phyloP scores from a whole-genome alignment of 2,113 vertebrate genomes.

The Carassius carassius region DNA sequence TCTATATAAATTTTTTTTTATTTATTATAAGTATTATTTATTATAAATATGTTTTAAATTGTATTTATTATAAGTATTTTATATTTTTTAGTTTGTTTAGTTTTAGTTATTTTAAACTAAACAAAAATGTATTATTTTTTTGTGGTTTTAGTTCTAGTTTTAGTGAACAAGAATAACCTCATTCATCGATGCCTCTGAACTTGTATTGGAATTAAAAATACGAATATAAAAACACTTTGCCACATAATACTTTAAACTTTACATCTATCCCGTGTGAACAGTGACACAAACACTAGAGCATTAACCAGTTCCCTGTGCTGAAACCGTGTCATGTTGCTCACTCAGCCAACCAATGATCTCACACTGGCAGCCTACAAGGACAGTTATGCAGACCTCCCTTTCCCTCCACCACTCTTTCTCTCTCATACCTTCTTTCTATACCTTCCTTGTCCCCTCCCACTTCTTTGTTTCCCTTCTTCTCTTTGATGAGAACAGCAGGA shows the following conservation, averaged over 20 bases:
- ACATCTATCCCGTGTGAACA: not conserved
- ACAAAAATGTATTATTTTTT: too few relatives aligned
- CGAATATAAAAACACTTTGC: not conserved
- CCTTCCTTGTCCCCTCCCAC: not conserved
- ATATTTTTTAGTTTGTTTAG: too few relatives aligned
- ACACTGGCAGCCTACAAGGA: slow-evolving; percentile 32
- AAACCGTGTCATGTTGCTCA: slow-evolving; percentile 11
- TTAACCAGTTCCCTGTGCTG: not conserved
- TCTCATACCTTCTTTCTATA: slow-evolving; percentile 24
- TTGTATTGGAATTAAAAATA: not conserved
- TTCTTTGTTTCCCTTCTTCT: slow-evolving; percentile 12
- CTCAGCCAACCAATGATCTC: slow-evolving; percentile 34
- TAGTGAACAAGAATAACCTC: too few relatives aligned
- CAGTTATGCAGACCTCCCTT: slow-evolving; percentile 15
- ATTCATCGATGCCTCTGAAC: not conserved
- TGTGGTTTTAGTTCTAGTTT: too few relatives aligned
- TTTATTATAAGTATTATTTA: too few relatives aligned
- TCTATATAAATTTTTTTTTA: too few relatives aligned
- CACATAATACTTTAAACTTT: not conserved
- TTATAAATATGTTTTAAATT: too few relatives aligned
- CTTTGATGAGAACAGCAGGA: slow-evolving; percentile 42
- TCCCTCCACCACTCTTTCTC: slow-evolving; percentile 7
- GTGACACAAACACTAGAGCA: not conserved
- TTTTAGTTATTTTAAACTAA: too few relatives aligned
- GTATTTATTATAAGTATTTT: too few relatives aligned